These are phyloP conservation scores for Salpingus planirostris DNA, from an alignment of 2,888 invertebrate species.

Conservation along the genomic window DNA sequence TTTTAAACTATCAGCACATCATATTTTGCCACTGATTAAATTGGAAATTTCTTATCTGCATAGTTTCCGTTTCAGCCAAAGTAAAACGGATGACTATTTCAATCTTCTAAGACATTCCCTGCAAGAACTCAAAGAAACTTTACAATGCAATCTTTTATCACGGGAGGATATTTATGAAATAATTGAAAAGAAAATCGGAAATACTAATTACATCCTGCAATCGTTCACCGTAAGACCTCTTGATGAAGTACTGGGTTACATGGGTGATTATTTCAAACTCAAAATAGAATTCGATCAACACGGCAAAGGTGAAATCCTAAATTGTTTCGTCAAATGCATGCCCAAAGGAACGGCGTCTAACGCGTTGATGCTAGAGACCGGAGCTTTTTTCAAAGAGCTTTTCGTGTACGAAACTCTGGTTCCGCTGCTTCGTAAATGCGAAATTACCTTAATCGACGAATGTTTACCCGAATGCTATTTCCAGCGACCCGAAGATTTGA, in stretches of 20 bases:
- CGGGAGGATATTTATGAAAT: conserved; percentile 24
- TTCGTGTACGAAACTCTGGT: conserved; percentile 39
- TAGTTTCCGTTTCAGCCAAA: no score
- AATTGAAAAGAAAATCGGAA: conserved; percentile 17
- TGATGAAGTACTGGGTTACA: conserved; percentile 22
- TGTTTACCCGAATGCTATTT: conserved; percentile 35
- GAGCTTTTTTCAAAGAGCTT: conserved; percentile 21
- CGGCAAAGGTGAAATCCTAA: conserved; percentile 8
- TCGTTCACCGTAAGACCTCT: conserved; percentile 14
- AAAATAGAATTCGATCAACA: conserved; percentile 16
- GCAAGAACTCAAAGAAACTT: conserved; percentile 8
- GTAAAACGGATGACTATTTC: no score
- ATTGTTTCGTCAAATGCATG: conserved; percentile 25
- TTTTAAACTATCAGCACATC: conserved; percentile 12
- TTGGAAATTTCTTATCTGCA: no score
- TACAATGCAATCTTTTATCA: conserved; percentile 13
- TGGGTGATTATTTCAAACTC: conserved; percentile 26
- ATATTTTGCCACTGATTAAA: conserved; percentile 16
- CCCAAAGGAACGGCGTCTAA: conserved; percentile 16
- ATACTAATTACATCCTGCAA: conserved; percentile 17
- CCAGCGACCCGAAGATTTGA: conserved; percentile 26
- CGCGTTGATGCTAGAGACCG: conserved; percentile 16
- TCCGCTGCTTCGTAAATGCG: conserved; percentile 29
- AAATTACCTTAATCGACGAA: conserved; percentile 17
- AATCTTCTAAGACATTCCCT: no score